A percentile compares a stretch with the other conserved stretches of the same genome.
These are phyloP conservation scores for Anoplophora glabripennis DNA, from an alignment of 1,140 invertebrate species.

Conservation along the genomic window DNA sequence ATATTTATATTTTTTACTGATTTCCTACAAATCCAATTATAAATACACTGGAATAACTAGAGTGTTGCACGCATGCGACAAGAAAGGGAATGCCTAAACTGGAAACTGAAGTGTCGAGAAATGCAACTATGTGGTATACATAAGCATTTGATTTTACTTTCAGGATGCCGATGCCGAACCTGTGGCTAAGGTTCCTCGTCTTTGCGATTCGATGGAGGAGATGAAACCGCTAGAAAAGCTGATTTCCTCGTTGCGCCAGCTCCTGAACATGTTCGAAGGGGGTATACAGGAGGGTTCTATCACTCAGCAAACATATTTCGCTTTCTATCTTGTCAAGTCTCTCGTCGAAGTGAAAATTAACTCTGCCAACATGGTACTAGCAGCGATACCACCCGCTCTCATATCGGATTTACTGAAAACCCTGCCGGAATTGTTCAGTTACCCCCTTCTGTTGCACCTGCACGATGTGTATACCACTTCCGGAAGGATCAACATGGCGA, in stretches of 20 bases:
- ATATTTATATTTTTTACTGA: too few species aligned
- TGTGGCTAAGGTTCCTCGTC: conserved; percentile 59
- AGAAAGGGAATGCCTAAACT: too few species aligned
- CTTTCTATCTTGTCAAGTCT: conserved; percentile 78
- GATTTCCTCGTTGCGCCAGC: conserved; percentile 30
- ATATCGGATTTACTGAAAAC: conserved; percentile 78
- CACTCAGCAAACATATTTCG: conserved; percentile 82
- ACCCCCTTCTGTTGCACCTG: conserved; percentile 67
- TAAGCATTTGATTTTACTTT: conserved; percentile 9
- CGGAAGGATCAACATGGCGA: conserved; percentile 75
- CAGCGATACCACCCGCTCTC: conserved; percentile 74
- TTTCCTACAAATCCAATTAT: too few species aligned
- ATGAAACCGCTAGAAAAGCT: conserved; percentile 51
- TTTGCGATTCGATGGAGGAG: conserved; percentile 60
- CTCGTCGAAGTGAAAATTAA: conserved; percentile 73
- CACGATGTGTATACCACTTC: conserved; percentile 71
- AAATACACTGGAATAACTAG: too few species aligned
- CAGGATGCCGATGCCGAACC: conserved; percentile 49
- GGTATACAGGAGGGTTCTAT: conserved; percentile 65
- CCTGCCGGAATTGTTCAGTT: conserved; percentile 71
- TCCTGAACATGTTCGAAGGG: conserved; percentile 41
- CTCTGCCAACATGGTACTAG: conserved; percentile 72
- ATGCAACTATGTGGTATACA: too few species aligned
- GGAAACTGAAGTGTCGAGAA: too few species aligned
- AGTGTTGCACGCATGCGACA: too few species aligned